Conservation (phyloP, 2,888 invertebrate species). For the Melinopterus prodromus region DNA sequence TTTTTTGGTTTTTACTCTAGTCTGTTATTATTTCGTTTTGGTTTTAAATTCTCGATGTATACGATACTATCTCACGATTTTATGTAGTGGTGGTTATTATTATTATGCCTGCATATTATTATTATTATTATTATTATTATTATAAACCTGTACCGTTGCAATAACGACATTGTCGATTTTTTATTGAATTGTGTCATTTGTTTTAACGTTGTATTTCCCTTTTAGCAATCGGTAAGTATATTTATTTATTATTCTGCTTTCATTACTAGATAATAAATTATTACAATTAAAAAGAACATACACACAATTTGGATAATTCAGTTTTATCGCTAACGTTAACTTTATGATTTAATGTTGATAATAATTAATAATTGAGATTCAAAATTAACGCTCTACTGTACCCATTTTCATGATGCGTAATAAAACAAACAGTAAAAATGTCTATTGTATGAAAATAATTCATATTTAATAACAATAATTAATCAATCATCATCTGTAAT, state of each 20-base stretch:
- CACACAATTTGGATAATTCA: background rate
- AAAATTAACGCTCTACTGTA: too few species aligned
- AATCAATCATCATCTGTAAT: too few species aligned
- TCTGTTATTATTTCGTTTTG: background rate
- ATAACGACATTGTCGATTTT: conserved; percentile 5
- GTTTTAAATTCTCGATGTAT: background rate
- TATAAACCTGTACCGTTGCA: conserved; percentile 18
- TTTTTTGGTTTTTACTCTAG: background rate
- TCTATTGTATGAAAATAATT: too few species aligned
- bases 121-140: conserved; percentile 5
- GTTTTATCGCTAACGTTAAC: background rate
- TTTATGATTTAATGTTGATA: too few species aligned
- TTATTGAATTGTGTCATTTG: background rate
- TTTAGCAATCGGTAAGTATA: conserved; percentile 13
- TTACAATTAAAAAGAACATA: background rate
- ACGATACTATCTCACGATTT: background rate
- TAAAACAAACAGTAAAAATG: too few species aligned
- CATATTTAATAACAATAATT: too few species aligned
- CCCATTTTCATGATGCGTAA: too few species aligned
- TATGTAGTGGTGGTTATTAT: conserved; percentile 24
- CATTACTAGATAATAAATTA: background rate
- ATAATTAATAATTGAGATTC: too few species aligned
- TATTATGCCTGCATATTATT: conserved; percentile 21
- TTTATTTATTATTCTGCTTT: background rate
- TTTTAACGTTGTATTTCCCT: background rate